A percentile compares a stretch with the other conserved stretches of the same genome.
Conservation (phyloP, 1,140 invertebrate genomes). For the Ganaspis sp. region DNA sequence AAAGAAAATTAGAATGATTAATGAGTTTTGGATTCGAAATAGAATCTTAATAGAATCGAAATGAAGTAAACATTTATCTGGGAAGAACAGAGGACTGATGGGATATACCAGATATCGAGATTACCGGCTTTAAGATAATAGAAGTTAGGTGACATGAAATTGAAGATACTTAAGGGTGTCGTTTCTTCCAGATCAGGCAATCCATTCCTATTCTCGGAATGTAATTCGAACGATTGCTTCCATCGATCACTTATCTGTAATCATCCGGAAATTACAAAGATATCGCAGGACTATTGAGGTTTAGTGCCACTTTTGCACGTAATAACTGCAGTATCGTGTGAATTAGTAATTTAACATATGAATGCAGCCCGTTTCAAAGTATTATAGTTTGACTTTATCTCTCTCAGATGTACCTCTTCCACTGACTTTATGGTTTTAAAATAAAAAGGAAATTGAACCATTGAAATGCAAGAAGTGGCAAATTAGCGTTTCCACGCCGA, state of each 20-base stretch:
- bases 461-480: too few relatives aligned
- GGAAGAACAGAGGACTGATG: not conserved
- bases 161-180: not conserved
- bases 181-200: slow-evolving; percentile 41
- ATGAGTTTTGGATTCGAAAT: too few relatives aligned
- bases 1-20: too few relatives aligned
- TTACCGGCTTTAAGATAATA: not conserved
- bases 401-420: too few relatives aligned
- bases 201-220: slow-evolving; percentile 48
- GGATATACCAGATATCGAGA: not conserved
- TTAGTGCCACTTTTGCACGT: slow-evolving; percentile 30
- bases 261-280: slow-evolving; percentile 44
- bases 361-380: too few relatives aligned
- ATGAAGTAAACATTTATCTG: not conserved
- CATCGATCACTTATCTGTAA: slow-evolving; percentile 51
- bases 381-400: too few relatives aligned
- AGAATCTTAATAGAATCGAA: too few relatives aligned
- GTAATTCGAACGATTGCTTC: slow-evolving; percentile 56
- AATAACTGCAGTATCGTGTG: not conserved
- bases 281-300: slow-evolving; percentile 42
- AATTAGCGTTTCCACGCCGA: too few relatives aligned
- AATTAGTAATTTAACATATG: not conserved
- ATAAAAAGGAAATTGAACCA: too few relatives aligned
- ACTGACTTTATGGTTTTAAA: not conserved
- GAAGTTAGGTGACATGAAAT: not conserved